phyloP scores from a whole-genome alignment of 2,888 invertebrate species.

The Polydrusus tereticollis region DNA sequence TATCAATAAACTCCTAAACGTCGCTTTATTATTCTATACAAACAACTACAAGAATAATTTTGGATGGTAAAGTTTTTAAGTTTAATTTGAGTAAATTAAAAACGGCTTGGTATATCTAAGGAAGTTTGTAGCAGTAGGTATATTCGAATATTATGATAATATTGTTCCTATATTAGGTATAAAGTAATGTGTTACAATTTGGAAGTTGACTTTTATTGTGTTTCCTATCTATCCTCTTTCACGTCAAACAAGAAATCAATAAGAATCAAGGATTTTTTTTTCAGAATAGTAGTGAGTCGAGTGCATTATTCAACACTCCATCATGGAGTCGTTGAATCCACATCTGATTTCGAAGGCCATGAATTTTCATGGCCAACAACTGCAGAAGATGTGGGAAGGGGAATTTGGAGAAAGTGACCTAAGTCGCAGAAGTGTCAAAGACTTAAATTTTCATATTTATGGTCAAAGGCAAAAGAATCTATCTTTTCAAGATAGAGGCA shows the following conservation, averaged over 20 bases:
- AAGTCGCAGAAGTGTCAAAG: slow-evolving; percentile 72
- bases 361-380: slow-evolving; percentile 88
- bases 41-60: no score
- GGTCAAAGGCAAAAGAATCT: slow-evolving; percentile 84
- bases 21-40: no score
- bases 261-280: no score
- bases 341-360: slow-evolving; percentile 78
- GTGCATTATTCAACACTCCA: slow-evolving; percentile 5
- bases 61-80: no score
- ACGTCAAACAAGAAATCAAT: no score
- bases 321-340: slow-evolving; percentile 70
- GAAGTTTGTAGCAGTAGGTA: no score
- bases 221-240: background rate
- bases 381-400: slow-evolving; percentile 90
- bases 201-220: background rate
- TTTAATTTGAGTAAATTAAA: no score
- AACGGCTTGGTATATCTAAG: no score
- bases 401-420: slow-evolving; percentile 85
- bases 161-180: no score
- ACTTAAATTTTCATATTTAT: slow-evolving; percentile 80
- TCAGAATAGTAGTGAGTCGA: background rate
- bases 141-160: no score
- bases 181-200: no score
- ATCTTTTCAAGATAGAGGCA: slow-evolving; percentile 86
- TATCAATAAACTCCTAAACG: no score